Evolutionary conservation across 2,797 vertebrate species (phyloP).

Genomic region (Lithobates pipiens): DNA sequence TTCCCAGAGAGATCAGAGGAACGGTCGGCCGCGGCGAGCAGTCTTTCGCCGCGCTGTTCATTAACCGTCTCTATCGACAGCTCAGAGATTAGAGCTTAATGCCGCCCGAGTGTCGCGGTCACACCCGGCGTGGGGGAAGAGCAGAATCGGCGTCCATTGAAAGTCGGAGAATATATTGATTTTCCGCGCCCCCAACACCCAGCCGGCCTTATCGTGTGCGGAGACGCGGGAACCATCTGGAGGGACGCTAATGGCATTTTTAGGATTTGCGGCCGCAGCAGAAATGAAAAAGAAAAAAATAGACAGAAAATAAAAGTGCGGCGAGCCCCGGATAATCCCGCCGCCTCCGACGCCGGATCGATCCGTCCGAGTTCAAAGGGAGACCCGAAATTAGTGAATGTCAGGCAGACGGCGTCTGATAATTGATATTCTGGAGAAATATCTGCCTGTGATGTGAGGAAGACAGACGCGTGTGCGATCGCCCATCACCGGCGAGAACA

Average conservation of each 20-base stretch:
- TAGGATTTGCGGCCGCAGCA: slow-evolving; percentile 70
- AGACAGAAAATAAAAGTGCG: slow-evolving; percentile 66
- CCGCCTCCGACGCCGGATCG: slow-evolving; percentile 62
- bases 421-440: too few relatives aligned
- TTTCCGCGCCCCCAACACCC: slow-evolving; percentile 74
- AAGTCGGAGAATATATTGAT: slow-evolving; percentile 76
- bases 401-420: slow-evolving; percentile 9
- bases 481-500: too few relatives aligned
- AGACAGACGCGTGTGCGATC: too few relatives aligned
- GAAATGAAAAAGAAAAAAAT: slow-evolving; percentile 67
- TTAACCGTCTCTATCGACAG: slow-evolving; percentile 68
- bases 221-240: slow-evolving; percentile 69
- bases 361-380: slow-evolving; percentile 63
- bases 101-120: slow-evolving; percentile 68
- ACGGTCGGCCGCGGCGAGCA: slow-evolving; percentile 66
- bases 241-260: slow-evolving; percentile 71
- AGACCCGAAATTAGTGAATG: slow-evolving; percentile 65
- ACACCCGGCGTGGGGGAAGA: slow-evolving; percentile 72
- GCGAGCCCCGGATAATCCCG: slow-evolving; percentile 60
- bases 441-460: too few relatives aligned
- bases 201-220: slow-evolving; percentile 72
- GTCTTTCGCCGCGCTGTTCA: slow-evolving; percentile 68
- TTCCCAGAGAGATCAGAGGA: slow-evolving; percentile 71
- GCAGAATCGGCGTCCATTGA: slow-evolving; percentile 71
- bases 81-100: slow-evolving; percentile 72